Evolutionary conservation across 2,888 invertebrate species (phyloP).

Genomic region (Octonoba sinensis): DNA sequence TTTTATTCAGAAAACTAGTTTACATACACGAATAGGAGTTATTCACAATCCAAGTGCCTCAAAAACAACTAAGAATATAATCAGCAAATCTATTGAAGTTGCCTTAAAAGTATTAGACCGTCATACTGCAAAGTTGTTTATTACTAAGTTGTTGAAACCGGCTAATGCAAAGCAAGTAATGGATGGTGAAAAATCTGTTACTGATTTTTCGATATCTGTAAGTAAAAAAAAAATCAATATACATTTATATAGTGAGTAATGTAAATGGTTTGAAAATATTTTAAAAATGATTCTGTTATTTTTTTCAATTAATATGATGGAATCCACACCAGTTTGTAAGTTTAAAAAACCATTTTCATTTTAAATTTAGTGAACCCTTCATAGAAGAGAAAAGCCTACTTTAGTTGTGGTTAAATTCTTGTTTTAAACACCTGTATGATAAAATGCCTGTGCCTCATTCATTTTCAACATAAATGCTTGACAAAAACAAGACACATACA

Average conservation of each 20-base stretch:
- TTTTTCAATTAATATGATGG: background rate
- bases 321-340: background rate
- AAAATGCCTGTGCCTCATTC: too few species aligned
- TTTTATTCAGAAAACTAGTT: slow-evolving; percentile 52
- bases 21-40: slow-evolving; percentile 48
- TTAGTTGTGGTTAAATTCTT: too few species aligned
- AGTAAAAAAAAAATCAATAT: slow-evolving; percentile 65
- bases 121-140: slow-evolving; percentile 72
- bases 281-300: slow-evolving; percentile 1
- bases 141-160: slow-evolving; percentile 74
- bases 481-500: too few species aligned
- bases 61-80: slow-evolving; percentile 25
- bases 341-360: too few species aligned
- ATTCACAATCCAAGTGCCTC: slow-evolving; percentile 51
- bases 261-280: background rate
- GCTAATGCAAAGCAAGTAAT: slow-evolving; percentile 71
- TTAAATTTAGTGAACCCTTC: too few species aligned
- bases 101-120: slow-evolving; percentile 71
- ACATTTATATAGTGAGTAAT: background rate
- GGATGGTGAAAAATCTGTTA: slow-evolving; percentile 70
- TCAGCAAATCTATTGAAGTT: slow-evolving; percentile 70
- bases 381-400: too few species aligned
- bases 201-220: slow-evolving; percentile 73
- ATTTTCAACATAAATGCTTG: too few species aligned
- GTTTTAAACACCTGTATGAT: too few species aligned